Evolutionary conservation across 2,888 invertebrate species (phyloP).

Genomic region (Callyntrura guangdongensis): DNA sequence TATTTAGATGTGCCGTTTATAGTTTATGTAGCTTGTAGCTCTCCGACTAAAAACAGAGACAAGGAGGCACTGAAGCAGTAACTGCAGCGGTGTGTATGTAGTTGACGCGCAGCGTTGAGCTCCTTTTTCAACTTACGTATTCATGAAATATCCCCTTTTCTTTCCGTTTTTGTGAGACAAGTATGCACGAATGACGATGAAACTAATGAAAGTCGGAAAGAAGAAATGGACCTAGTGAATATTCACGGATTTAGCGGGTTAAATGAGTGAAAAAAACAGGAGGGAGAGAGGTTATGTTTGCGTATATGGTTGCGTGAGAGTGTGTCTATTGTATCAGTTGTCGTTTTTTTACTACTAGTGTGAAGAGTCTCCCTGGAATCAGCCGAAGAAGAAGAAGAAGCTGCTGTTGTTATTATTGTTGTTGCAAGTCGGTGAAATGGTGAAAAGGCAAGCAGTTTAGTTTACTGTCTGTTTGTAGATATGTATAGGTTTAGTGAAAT

Average conservation of each 20-base stretch:
- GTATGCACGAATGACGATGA: constrained; percentile 74
- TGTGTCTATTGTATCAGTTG: constrained; percentile 24
- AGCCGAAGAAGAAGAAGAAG: neutral
- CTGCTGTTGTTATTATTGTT: too few relatives aligned
- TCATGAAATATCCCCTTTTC: constrained; percentile 72
- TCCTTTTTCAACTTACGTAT: constrained; percentile 71
- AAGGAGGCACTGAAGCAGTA: neutral
- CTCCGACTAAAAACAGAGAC: too few relatives aligned
- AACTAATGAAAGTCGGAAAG: constrained; percentile 79
- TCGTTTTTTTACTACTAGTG: constrained; percentile 12
- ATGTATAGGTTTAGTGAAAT: too few relatives aligned
- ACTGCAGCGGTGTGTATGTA: neutral
- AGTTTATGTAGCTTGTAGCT: too few relatives aligned
- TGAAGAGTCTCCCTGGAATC: constrained; percentile 1
- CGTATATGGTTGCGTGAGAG: neutral
- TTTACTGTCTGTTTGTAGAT: neutral
- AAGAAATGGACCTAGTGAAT: constrained; percentile 76
- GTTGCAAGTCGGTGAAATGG: neutral
- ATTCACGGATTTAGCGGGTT: constrained; percentile 78
- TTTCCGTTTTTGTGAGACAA: constrained; percentile 69
- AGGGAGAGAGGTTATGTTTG: constrained; percentile 18
- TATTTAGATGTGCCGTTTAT: too few relatives aligned
- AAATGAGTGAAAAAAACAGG: constrained; percentile 72
- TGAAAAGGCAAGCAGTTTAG: constrained; percentile 14
- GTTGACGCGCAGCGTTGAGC: neutral